Base-by-base conservation (phyloP, 1,140 invertebrate genomes). In the Adelges cooleyi region DNA sequence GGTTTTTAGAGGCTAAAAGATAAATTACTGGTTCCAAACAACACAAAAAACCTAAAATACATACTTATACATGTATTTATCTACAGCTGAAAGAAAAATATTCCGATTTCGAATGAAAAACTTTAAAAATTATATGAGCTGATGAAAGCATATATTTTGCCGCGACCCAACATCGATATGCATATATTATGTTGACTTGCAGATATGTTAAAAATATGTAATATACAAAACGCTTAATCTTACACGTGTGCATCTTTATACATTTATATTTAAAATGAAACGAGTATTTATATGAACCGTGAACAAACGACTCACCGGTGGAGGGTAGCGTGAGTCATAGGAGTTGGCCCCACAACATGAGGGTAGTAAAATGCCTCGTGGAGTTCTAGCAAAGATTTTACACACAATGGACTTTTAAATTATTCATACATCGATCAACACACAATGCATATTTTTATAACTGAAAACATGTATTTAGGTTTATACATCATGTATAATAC, bases 1-100 rank as follows among this genome's bases (percentile, higher is more conserved):
- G 53, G 38, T 59, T 59, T 59, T 59, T 59, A 59, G 53, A 22
- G 38, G 53, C 44, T 59, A 27, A 11, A 44, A 59, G 53, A 59
- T 59, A 59, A 59, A 59, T 59, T 59, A 25, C 44, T n/a, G 23
- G 22, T 17, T n/a, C n/a, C n/a, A n/a, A n/a, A n/a, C n/a, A n/a
- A n/a, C n/a, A n/a, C n/a, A n/a, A n/a, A n/a, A n/a, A n/a, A n/a
- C n/a, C n/a, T n/a, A n/a, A n/a, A n/a, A n/a, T n/a, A n/a, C n/a
- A n/a, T n/a, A n/a, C n/a, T n/a, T n/a, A n/a, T n/a, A n/a, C n/a
- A n/a, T n/a, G n/a, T n/a, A n/a, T n/a, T n/a, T n/a, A n/a, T n/a
- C n/a, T n/a, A n/a, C n/a, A n/a, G n/a, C n/a, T n/a, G n/a, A n/a
- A n/a, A n/a, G n/a, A n/a, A n/a, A n/a, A n/a, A n/a, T n/a, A 40